Percentiles rank a stretch among this genome's conserved stretches.
These are phyloP conservation scores for Anarhynchus alexandrinus DNA, from an alignment of 2,113 vertebrate species.

Conservation along the genomic window DNA sequence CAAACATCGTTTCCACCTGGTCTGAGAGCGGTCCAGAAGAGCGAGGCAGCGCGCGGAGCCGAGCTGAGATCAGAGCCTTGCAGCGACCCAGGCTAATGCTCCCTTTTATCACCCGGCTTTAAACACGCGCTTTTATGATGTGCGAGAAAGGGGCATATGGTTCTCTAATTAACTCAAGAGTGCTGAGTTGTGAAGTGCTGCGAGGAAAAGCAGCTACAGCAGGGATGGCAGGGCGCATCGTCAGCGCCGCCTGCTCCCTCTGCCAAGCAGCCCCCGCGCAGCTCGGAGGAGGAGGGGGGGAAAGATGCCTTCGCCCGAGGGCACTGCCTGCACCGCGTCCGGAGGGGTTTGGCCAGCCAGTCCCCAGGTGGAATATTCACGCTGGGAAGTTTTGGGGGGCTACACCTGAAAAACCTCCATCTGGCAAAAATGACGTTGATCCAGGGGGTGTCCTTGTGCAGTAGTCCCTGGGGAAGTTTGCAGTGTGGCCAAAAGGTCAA, in stretches of 20 bases:
- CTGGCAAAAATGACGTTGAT: background rate
- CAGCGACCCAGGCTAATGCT: conserved; percentile 20
- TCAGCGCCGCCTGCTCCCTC: background rate
- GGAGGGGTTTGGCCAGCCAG: background rate
- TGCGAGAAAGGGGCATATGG: conserved; percentile 54
- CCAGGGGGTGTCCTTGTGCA: background rate
- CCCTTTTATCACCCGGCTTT: conserved; percentile 40
- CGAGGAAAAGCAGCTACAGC: conserved; percentile 30
- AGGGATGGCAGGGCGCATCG: background rate
- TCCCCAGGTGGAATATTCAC: background rate
- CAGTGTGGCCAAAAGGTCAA: too few relatives aligned
- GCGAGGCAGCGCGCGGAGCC: background rate
- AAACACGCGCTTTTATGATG: conserved; percentile 51
- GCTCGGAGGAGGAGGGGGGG: fast-evolving
- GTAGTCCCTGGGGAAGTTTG: background rate
- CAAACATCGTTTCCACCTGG: conserved; percentile 48
- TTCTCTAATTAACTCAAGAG: conserved; percentile 54
- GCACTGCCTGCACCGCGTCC: background rate
- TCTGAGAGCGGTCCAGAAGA: background rate
- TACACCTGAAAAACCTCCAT: background rate
- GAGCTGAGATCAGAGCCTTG: background rate
- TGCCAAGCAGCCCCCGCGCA: background rate
- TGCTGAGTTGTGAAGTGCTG: conserved; percentile 48
- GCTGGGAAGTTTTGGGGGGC: background rate
- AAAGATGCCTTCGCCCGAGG: background rate